These are phyloP conservation scores for Onychostoma macrolepis DNA, from an alignment of 2,113 vertebrate species.

Conservation along the genomic window DNA sequence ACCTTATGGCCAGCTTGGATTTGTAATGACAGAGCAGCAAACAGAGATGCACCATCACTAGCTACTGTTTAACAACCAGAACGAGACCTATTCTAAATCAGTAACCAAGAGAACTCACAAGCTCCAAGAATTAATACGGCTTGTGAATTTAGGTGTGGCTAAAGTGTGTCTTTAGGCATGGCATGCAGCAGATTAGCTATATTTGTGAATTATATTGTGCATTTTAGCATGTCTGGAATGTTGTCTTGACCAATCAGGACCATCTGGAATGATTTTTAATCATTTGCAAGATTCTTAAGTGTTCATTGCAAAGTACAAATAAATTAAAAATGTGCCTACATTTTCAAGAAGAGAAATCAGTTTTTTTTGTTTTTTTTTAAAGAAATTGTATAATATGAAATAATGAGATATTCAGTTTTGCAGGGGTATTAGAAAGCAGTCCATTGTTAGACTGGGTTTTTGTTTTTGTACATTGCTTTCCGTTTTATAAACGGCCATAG, in stretches of 20 bases:
- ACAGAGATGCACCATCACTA: not conserved
- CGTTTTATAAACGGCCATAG: too few species aligned
- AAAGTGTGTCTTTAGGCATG: not conserved
- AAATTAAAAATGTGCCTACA: not conserved
- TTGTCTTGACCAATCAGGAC: not conserved
- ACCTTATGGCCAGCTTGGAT: not conserved
- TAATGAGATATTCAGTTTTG: not conserved
- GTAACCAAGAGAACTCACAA: not conserved
- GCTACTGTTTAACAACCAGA: constrained; percentile 3
- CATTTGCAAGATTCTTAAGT: not conserved
- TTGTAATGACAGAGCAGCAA: constrained; percentile 17
- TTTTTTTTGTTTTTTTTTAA: too few species aligned
- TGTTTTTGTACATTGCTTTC: too few species aligned
- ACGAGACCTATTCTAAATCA: not conserved
- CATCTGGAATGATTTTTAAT: not conserved
- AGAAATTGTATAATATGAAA: not conserved
- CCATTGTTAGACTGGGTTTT: not conserved
- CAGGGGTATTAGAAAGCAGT: not conserved
- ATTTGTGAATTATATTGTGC: not conserved
- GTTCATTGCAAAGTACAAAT: not conserved
- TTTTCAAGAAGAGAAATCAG: not conserved
- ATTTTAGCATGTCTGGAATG: not conserved
- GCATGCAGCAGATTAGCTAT: not conserved
- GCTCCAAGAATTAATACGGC: not conserved
- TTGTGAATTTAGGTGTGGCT: not conserved